A percentile compares a stretch with the other conserved stretches of the same genome.
phyloP scores from a whole-genome alignment of 2,113 vertebrate genomes.

The Ciconia maguari region DNA sequence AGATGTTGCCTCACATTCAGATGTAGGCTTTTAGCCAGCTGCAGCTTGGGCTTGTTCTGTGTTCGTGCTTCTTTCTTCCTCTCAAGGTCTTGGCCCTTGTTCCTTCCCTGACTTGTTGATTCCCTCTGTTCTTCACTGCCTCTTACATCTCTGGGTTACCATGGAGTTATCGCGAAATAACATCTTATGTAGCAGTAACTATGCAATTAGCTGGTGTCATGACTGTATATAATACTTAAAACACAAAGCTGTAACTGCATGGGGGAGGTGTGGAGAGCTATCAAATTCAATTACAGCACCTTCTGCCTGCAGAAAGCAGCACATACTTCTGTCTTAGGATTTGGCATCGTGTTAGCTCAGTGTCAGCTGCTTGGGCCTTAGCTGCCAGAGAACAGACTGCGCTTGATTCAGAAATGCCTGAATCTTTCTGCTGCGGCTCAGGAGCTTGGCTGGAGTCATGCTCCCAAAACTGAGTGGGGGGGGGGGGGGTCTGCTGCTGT shows the following conservation, averaged over 20 bases:
- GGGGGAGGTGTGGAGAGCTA: conserved; percentile 66
- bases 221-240: conserved; percentile 71
- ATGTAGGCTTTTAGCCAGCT: neutral
- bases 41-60: neutral
- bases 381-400: conserved; percentile 71
- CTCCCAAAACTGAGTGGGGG: neutral
- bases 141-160: conserved; percentile 67
- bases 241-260: conserved; percentile 67
- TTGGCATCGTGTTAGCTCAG: conserved; percentile 64
- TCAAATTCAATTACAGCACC: conserved; percentile 63
- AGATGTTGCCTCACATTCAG: neutral
- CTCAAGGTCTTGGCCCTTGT: conserved; percentile 54
- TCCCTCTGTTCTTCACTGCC: conserved; percentile 44
- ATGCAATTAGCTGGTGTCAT: conserved; percentile 58
- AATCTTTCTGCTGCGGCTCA: conserved; percentile 14
- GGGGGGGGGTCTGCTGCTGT: conserved; percentile 8
- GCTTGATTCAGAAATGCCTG: conserved; percentile 43
- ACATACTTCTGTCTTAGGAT: conserved; percentile 65
- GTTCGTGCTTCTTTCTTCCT: conserved; percentile 19
- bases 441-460: conserved; percentile 21
- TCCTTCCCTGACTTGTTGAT: conserved; percentile 64
- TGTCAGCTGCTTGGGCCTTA: conserved; percentile 64
- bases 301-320: conserved; percentile 65
- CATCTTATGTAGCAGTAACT: conserved; percentile 62
- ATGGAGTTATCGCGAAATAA: conserved; percentile 69